Evolutionary conservation across 1,140 invertebrate genomes (phyloP), one percentile per base, ranked within the genome.

Genomic region (Megalonaias nervosa): DNA sequence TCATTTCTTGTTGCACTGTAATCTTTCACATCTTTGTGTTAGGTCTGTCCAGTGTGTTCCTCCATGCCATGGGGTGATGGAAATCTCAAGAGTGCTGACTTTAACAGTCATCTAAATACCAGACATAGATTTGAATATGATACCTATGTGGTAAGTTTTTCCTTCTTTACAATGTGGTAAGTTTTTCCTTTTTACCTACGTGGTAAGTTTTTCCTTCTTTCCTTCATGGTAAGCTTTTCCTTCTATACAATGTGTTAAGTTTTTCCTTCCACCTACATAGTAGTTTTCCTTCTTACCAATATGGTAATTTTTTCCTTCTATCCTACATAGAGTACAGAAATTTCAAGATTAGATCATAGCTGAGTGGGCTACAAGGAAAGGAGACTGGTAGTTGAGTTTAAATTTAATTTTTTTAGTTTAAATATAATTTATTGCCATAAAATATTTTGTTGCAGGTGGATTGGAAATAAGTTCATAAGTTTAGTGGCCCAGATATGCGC

Each of bases 51-150:
- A 23, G 78, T 90, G 12, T 90, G 89, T 86, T 74, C 85, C 6
- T 83, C 88, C n/a, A 89, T 89, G 89, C 89, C 89, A 15, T 90
- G 89, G 89, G 89, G 89, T 38, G 86, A 89, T 60, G 80, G 81
- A n/a, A 84, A 79, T 57, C 74, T 77, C 57, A 71, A 75, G 31
- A 89, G 88, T 78, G 62, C 79, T 17, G 86, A 89, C 70, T 89
- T 89, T 65, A 69, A 88, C 31, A 81, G 82, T 38, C 89, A 90
- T 67, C 78, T 90, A n/a, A 88, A 89, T 72, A 62, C 84, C n/a
- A 67, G 89, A 67, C 89, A 90, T 77, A 84, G 85, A 70, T 90
- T 89, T 86, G 88, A 89, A 73, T 90, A 90, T 79, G 89, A 90
- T 21, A 89, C 87, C 23, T 90, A 85, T 84, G 89, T 89, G 77